Evolutionary conservation across 2,888 invertebrate species (phyloP), one percentile per base, ranked within the genome.

Genomic region (Harpagoxenus sublaevis): DNA sequence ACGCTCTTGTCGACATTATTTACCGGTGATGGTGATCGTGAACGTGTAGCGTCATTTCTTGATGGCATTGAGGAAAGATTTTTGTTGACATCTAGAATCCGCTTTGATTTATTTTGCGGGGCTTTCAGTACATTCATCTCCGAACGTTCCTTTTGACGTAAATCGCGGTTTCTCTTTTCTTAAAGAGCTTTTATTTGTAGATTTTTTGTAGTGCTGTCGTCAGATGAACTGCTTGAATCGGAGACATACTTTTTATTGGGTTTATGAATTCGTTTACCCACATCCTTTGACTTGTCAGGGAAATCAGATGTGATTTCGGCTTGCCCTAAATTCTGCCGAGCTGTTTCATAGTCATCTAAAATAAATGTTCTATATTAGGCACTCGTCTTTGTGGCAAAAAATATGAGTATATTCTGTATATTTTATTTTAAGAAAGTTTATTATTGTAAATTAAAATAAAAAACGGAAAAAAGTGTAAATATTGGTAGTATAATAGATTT

Each of bases 241-340:
- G n/a, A 12, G 28, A 12, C 4, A 10, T 42, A 62, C 35, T 62
- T 62, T 9, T 4, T 39, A 63, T 63, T 39, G 35, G 35, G 35
- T 63, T 63, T 63, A 39, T 63, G 35, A 8, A 63, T 35, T 63
- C n/a, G 35, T 63, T 63, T 63, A 35, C 10, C 18, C 9, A 15
- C 10, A n/a, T n/a, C 10, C 10, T 63, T 0, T 39, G 35, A 31
- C 18, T 10, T n/a, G n/a, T n/a, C 10, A 63, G 35, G 3, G 3
- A 63, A 63, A 18, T 63, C 63, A n/a, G 35, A 63, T 63, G 63
- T 63, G n/a, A 63, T n/a, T 63, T 63, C 63, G 3, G 35, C 63
- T 63, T 35, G 63, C 1, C 35, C 10, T 63, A 63, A 63, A n/a
- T 63, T 18, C n/a, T 8, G 35, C 31, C n/a, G n/a, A 63, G 62